phyloP scores from a whole-genome alignment of 1,140 invertebrate genomes.

The Eupristina koningsbergeri region DNA sequence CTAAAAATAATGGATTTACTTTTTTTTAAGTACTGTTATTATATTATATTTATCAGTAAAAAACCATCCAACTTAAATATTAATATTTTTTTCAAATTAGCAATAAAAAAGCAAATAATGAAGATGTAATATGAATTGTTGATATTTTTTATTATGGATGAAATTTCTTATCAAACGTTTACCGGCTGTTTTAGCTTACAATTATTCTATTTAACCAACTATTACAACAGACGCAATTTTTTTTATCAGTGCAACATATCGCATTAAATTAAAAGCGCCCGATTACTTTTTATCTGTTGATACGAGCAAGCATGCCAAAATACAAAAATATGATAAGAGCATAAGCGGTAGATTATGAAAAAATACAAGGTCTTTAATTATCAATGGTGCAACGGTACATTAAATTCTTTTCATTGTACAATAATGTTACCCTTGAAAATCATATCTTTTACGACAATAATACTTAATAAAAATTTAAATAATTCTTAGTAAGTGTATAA shows the following conservation, averaged over 20 bases:
- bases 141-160: not conserved
- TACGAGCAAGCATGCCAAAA: slow-evolving; percentile 24
- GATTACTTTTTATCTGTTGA: slow-evolving; percentile 41
- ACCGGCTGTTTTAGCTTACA: slow-evolving; percentile 1
- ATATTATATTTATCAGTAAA: too few relatives aligned
- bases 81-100: too few relatives aligned
- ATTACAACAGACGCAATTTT: slow-evolving; percentile 33
- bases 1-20: too few relatives aligned
- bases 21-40: too few relatives aligned
- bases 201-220: slow-evolving; percentile 39
- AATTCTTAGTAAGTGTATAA: too few relatives aligned
- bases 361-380: slow-evolving; percentile 16
- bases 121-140: not conserved
- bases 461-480: too few relatives aligned
- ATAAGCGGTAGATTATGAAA: slow-evolving; percentile 9
- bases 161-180: not conserved
- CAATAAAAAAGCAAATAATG: not conserved
- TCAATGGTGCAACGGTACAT: not conserved
- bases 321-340: slow-evolving; percentile 14
- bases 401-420: not conserved
- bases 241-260: slow-evolving; percentile 44
- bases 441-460: not conserved
- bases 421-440: not conserved
- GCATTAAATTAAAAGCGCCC: slow-evolving; percentile 35
- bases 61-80: too few relatives aligned